These are phyloP conservation scores for Centropyge bicolor DNA, from an alignment of 2,797 vertebrate genomes.

Conservation along the genomic window DNA sequence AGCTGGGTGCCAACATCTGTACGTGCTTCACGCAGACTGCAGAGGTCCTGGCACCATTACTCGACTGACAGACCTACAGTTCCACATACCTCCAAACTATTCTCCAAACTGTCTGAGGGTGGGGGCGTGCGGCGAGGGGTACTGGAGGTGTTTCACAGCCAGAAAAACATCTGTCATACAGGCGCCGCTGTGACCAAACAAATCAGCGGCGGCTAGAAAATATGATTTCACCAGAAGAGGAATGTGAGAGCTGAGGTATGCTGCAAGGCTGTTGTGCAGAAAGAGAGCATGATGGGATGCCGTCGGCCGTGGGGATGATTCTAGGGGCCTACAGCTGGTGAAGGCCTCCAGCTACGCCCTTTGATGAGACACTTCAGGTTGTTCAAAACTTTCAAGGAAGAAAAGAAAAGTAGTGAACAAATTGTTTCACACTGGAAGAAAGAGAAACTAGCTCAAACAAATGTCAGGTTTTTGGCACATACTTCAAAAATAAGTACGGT, in stretches of 20 bases:
- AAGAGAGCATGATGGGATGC: conserved; percentile 36
- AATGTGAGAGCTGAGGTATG: conserved; percentile 66
- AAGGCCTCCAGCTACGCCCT: not conserved
- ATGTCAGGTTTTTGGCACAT: not conserved
- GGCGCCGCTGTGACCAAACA: conserved; percentile 80
- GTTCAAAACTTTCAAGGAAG: not conserved
- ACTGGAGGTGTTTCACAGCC: conserved; percentile 61
- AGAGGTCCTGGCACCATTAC: conserved; percentile 52
- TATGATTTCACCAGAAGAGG: conserved; percentile 75
- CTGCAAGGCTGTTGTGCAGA: conserved; percentile 45
- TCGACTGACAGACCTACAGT: conserved; percentile 29
- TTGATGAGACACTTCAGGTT: not conserved
- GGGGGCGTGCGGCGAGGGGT: conserved; percentile 8
- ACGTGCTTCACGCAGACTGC: conserved; percentile 52
- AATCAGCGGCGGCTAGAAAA: conserved; percentile 71
- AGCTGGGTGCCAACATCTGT: conserved; percentile 76
- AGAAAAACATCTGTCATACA: conserved; percentile 78
- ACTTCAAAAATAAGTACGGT: not conserved
- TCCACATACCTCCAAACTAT: conserved; percentile 59
- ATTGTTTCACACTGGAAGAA: not conserved
- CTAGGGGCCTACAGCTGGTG: not conserved
- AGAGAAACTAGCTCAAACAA: conserved; percentile 3
- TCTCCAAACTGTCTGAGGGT: conserved; percentile 40
- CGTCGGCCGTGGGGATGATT: not conserved
- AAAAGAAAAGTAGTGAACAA: not conserved